Percentiles rank a stretch among this genome's conserved stretches.
These are phyloP conservation scores for Andrena chrysosceles DNA, from an alignment of 2,888 invertebrate species.

Conservation along the genomic window DNA sequence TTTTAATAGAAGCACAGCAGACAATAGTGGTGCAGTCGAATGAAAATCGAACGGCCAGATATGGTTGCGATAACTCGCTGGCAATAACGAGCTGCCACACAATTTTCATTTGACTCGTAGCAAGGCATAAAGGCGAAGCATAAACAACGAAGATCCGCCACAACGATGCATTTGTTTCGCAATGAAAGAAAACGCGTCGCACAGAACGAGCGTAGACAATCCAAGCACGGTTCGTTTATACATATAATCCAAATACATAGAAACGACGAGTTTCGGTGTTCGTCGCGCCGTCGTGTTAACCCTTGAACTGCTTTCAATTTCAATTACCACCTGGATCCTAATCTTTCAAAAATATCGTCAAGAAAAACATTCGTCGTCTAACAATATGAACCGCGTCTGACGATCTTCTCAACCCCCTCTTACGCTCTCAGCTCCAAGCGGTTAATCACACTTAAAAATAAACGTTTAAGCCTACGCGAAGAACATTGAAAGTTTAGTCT, in stretches of 20 bases:
- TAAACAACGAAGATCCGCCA: slow-evolving; percentile 7
- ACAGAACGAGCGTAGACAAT: slow-evolving; percentile 17
- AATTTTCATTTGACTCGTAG: no score
- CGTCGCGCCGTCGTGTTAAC: slow-evolving; percentile 31
- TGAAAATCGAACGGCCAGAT: no score
- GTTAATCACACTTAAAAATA: slow-evolving; percentile 27
- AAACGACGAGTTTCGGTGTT: slow-evolving; percentile 26
- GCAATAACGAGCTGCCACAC: no score
- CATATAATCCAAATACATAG: neutral
- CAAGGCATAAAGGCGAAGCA: no score
- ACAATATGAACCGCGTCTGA: slow-evolving; percentile 3
- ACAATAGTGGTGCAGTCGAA: neutral
- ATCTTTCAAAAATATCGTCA: no score
- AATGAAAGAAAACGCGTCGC: neutral
- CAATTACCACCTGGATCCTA: neutral
- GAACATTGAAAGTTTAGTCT: slow-evolving; percentile 41
- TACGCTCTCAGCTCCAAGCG: slow-evolving; percentile 22
- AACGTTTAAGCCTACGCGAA: slow-evolving; percentile 32
- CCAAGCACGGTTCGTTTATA: slow-evolving; percentile 21
- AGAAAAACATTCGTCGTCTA: slow-evolving; percentile 21
- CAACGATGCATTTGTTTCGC: slow-evolving; percentile 1
- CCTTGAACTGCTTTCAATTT: slow-evolving; percentile 13
- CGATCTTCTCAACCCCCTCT: slow-evolving; percentile 42
- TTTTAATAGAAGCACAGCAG: neutral
- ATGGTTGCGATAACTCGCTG: no score